These are phyloP conservation scores for Thysanoteuthis rhombus DNA, from an alignment of 2,888 invertebrate genomes.

Conservation along the genomic window DNA sequence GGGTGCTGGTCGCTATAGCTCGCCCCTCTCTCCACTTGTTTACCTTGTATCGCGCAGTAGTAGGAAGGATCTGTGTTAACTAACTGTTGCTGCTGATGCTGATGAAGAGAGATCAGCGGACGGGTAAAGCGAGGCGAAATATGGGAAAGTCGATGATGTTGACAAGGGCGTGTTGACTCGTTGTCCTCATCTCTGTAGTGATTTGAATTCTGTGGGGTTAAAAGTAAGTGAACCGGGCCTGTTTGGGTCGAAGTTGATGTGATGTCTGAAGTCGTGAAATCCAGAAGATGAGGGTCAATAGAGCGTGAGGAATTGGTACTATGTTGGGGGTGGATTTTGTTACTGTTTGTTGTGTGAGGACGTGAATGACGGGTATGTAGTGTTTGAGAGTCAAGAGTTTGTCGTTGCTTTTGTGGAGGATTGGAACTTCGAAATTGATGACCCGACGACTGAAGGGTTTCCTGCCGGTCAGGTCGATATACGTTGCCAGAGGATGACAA, in stretches of 20 bases:
- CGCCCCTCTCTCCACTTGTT: neutral
- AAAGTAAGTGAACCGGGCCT: too few relatives aligned
- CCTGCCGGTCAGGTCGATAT: neutral
- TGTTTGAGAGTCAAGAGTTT: too few relatives aligned
- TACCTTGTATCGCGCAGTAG: neutral
- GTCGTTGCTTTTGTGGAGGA: too few relatives aligned
- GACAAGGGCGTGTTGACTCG: neutral
- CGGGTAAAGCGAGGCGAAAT: neutral
- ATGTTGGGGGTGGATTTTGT: neutral
- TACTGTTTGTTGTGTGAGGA: slow-evolving; percentile 26
- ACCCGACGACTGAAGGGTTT: too few relatives aligned
- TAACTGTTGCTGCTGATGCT: slow-evolving; percentile 23
- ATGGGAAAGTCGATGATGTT: neutral
- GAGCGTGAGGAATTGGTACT: too few relatives aligned
- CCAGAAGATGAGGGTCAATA: too few relatives aligned
- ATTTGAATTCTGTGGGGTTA: too few relatives aligned
- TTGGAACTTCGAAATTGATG: too few relatives aligned
- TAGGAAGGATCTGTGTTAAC: neutral
- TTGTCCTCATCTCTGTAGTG: too few relatives aligned
- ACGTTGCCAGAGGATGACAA: neutral
- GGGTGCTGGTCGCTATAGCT: neutral
- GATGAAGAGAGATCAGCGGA: neutral
- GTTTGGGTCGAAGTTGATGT: too few relatives aligned
- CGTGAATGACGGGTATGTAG: neutral
- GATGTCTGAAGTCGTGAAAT: too few relatives aligned